Conservation (phyloP, 2,888 invertebrate species). For the Aporophyla nigra region DNA sequence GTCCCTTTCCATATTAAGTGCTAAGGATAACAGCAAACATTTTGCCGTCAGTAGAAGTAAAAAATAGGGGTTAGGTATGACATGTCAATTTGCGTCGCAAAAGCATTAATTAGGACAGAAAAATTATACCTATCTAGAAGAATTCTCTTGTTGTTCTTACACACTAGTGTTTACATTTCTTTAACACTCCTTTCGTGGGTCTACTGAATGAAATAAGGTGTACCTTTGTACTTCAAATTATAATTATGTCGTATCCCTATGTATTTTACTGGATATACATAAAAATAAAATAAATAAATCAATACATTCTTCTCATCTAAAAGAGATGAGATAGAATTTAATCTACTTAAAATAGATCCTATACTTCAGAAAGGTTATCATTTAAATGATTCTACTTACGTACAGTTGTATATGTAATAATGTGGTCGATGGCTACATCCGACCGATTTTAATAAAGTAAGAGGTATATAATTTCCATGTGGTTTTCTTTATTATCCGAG, state of each 20-base stretch:
- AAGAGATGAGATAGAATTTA: background rate
- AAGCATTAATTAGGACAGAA: background rate
- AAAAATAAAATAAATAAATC: too few species aligned
- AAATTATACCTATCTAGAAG: background rate
- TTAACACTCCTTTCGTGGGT: too few species aligned
- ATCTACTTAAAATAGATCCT: background rate
- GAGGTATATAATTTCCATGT: conserved; percentile 42
- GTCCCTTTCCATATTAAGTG: conserved; percentile 12
- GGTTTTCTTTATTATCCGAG: conserved; percentile 57
- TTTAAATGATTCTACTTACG: conserved; percentile 1
- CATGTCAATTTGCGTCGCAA: background rate
- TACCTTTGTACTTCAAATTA: too few species aligned
- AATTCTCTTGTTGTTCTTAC: too few species aligned
- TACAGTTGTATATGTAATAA: background rate
- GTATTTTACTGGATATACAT: too few species aligned
- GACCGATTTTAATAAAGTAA: conserved; percentile 46
- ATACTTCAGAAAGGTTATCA: background rate
- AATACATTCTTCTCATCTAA: background rate
- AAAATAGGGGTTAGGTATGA: background rate
- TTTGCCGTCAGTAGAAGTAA: background rate
- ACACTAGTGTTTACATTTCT: too few species aligned
- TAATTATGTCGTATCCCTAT: too few species aligned
- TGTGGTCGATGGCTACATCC: conserved; percentile 18
- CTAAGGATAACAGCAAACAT: background rate
- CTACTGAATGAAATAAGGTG: too few species aligned